phyloP scores from a whole-genome alignment of 2,888 invertebrate genomes.

The Chalcosyrphus nemorum region DNA sequence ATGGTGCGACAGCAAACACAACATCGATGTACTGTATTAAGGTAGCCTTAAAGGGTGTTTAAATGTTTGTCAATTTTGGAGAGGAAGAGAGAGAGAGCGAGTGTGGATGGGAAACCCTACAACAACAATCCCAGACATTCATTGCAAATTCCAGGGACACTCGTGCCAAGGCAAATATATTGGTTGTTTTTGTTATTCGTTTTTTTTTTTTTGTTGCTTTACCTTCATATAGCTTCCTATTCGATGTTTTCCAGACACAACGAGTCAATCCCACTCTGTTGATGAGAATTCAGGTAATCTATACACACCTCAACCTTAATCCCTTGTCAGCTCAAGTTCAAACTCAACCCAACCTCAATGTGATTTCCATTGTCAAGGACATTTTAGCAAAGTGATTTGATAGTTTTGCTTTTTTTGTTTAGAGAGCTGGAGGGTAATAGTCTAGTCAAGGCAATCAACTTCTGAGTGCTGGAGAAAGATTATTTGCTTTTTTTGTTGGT shows the following conservation, averaged over 20 bases:
- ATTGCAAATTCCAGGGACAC: conserved; percentile 13
- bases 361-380: background rate
- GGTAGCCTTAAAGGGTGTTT: background rate
- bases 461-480: too few relatives aligned
- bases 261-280: too few relatives aligned
- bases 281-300: background rate
- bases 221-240: background rate
- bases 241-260: background rate
- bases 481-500: too few relatives aligned
- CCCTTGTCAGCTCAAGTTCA: background rate
- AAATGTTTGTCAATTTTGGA: background rate
- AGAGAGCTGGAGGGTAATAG: background rate
- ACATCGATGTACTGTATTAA: background rate
- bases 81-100: too few relatives aligned
- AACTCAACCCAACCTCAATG: background rate
- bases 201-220: background rate
- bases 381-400: background rate
- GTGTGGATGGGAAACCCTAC: conserved; percentile 13
- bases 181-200: too few relatives aligned
- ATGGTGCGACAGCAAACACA: background rate
- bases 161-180: background rate
- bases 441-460: background rate
- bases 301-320: background rate
- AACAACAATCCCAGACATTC: conserved; percentile 1
- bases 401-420: background rate